Conservation (phyloP, 1,140 invertebrate species). For the Lamellibrachia luymesi region DNA sequence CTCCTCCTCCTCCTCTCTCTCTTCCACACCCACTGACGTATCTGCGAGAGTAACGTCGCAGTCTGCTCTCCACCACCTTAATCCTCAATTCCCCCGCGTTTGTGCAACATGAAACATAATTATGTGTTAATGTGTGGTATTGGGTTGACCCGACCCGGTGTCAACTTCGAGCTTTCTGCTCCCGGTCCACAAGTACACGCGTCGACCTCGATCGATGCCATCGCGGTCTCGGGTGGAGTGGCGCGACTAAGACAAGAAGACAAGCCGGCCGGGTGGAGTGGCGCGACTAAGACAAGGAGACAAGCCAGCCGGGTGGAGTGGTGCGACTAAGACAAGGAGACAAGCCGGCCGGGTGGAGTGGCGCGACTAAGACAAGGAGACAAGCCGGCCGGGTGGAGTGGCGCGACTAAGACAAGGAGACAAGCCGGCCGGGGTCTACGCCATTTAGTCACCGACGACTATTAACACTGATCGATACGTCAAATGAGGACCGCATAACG, state of each 20-base stretch:
- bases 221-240: not conserved
- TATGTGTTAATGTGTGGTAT: not conserved
- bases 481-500: not conserved
- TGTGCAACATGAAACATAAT: not conserved
- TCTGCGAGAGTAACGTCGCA: not conserved
- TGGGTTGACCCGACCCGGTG: not conserved
- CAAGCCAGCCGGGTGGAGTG: too few relatives aligned
- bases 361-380: too few relatives aligned
- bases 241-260: too few relatives aligned
- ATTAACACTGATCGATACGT: not conserved
- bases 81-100: too few relatives aligned
- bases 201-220: not conserved
- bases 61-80: too few relatives aligned
- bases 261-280: too few relatives aligned
- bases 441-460: not conserved
- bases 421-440: not conserved
- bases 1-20: too few relatives aligned
- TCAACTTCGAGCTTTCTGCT: not conserved
- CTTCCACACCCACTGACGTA: not conserved
- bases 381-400: not conserved
- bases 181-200: not conserved
- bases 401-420: not conserved
- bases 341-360: too few relatives aligned
- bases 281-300: too few relatives aligned
- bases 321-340: too few relatives aligned